Evolutionary conservation across 2,113 vertebrate genomes (phyloP).

Genomic region (Pandion haliaetus): DNA sequence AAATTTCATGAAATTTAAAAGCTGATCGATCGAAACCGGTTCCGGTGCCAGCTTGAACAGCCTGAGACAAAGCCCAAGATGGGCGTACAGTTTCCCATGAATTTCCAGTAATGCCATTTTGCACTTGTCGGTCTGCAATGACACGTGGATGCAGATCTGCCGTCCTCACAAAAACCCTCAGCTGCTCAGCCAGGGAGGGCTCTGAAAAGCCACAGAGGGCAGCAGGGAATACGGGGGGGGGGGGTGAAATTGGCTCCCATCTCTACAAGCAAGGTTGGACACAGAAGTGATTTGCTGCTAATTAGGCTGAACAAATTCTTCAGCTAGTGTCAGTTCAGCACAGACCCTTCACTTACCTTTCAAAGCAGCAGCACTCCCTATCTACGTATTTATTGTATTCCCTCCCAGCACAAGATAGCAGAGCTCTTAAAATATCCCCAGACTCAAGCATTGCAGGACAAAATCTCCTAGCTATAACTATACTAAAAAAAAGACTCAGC

Average conservation of each 20-base stretch:
- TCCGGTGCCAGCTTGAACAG: background rate
- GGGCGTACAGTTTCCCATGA: background rate
- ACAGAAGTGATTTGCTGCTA: slow-evolving; percentile 38
- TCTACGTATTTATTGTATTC: slow-evolving; percentile 11
- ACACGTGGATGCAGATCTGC: background rate
- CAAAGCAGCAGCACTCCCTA: background rate
- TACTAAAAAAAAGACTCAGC: background rate
- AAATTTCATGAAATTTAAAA: slow-evolving; percentile 47
- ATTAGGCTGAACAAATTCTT: slow-evolving; percentile 46
- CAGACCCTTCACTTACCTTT: background rate
- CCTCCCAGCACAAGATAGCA: background rate
- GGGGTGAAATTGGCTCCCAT: background rate
- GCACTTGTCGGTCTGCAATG: background rate
- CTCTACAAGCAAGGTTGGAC: background rate
- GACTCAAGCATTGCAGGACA: background rate
- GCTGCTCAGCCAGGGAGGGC: background rate
- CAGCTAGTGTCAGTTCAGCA: background rate
- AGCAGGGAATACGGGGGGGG: background rate
- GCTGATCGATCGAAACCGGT: background rate
- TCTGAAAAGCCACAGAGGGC: background rate
- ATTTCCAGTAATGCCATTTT: slow-evolving; percentile 1
- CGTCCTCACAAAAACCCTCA: background rate
- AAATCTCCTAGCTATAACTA: background rate
- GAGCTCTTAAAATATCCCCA: slow-evolving; percentile 17
- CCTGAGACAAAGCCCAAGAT: background rate